Evolutionary conservation across 23 tunicate genomes (phyloP).

Genomic region (Ciona savignyi): DNA sequence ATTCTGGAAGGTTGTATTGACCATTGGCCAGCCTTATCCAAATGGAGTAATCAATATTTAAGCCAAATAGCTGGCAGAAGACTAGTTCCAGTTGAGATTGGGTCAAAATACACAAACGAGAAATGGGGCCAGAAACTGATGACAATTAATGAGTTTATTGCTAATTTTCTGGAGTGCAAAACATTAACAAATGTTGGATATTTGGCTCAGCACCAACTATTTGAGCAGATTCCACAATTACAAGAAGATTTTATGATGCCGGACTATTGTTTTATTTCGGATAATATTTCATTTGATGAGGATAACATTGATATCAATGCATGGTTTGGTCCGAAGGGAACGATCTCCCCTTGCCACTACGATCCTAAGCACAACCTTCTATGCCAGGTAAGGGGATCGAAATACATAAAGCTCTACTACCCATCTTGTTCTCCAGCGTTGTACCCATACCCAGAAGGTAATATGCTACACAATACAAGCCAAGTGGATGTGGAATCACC

Average conservation of each 20-base stretch:
- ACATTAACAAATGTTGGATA: constrained; percentile 25
- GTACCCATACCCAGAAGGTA: constrained; percentile 42
- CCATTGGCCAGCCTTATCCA: constrained; percentile 78
- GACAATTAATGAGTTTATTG: constrained; percentile 58
- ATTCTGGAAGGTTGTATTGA: constrained; percentile 40
- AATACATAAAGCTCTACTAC: constrained; percentile 58
- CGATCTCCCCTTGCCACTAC: constrained; percentile 86
- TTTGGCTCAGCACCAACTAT: constrained; percentile 88
- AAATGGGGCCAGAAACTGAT: constrained; percentile 93
- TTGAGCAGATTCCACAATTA: constrained; percentile 77
- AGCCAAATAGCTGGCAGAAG: constrained; percentile 57
- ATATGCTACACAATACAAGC: constrained; percentile 58
- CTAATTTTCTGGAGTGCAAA: constrained; percentile 5
- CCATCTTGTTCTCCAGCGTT: constrained; percentile 23
- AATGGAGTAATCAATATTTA: constrained; percentile 67
- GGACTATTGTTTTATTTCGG: constrained; percentile 75
- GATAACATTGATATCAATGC: constrained; percentile 77
- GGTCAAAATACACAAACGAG: constrained; percentile 93
- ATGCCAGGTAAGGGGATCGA: constrained; percentile 66
- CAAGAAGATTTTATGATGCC: constrained; percentile 73
- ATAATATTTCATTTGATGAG: constrained; percentile 17
- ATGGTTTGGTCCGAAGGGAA: constrained; percentile 95
- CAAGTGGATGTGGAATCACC: constrained; percentile 84
- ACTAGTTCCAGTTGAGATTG: constrained; percentile 91
- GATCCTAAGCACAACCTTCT: constrained; percentile 81